These are phyloP conservation scores for Eutrigla gurnardus DNA, from an alignment of 2,797 vertebrate genomes.

Conservation along the genomic window DNA sequence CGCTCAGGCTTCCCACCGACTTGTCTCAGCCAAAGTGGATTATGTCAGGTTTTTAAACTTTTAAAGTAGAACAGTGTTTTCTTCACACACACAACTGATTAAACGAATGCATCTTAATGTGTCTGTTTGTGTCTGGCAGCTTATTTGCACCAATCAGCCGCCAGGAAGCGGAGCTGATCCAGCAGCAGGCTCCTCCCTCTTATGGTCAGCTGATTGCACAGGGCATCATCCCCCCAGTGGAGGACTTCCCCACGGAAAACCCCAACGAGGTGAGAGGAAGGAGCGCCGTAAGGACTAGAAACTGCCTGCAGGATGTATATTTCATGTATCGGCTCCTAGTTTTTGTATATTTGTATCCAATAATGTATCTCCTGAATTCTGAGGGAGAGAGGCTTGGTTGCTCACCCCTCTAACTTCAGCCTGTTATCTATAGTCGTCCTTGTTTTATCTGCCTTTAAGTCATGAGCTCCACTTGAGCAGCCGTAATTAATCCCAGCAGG, in stretches of 20 bases:
- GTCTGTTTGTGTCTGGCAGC: conserved; percentile 69
- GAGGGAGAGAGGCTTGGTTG: background rate
- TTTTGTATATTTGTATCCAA: no score
- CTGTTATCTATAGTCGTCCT: background rate
- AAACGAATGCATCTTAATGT: background rate
- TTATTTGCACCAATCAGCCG: conserved; percentile 91
- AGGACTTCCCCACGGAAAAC: conserved; percentile 93
- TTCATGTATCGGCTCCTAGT: no score
- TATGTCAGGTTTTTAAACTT: no score
- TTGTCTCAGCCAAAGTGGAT: no score
- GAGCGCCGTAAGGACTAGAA: background rate
- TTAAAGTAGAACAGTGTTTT: no score
- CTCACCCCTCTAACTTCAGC: background rate
- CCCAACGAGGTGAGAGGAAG: conserved; percentile 88
- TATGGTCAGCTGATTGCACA: conserved; percentile 95
- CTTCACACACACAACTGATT: no score
- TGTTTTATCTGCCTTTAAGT: conserved; percentile 5
- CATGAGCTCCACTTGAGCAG: conserved; percentile 7
- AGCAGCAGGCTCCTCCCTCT: conserved; percentile 93
- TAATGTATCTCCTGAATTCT: background rate
- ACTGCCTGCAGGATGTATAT: no score
- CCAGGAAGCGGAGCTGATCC: conserved; percentile 90
- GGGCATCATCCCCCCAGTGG: conserved; percentile 92
- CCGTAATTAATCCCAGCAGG: conserved; percentile 24
- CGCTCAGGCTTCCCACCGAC: background rate